These are phyloP conservation scores for Himalopsyche tibetana DNA, from an alignment of 2,888 invertebrate species.

Conservation along the genomic window DNA sequence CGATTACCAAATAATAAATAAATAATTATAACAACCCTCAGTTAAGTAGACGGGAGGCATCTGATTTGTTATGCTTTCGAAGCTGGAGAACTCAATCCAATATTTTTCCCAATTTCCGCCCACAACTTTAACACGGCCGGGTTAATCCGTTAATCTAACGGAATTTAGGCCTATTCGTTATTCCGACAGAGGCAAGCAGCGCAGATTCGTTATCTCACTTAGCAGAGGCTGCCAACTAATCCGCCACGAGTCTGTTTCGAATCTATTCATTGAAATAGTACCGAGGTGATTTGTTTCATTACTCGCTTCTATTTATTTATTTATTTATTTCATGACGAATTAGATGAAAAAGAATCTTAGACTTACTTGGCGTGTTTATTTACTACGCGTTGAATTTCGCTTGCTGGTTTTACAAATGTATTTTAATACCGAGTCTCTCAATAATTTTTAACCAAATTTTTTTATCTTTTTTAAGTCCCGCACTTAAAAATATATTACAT, in stretches of 20 bases:
- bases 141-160: constrained; percentile 30
- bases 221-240: constrained; percentile 18
- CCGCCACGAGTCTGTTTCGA: not conserved
- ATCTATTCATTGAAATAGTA: too few species aligned
- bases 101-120: constrained; percentile 30
- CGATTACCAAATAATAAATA: not conserved
- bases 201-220: constrained; percentile 16
- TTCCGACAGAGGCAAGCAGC: constrained; percentile 18
- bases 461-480: too few species aligned
- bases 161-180: constrained; percentile 12
- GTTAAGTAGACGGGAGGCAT: not conserved
- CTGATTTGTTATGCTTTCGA: not conserved
- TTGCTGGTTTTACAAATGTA: too few species aligned
- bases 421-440: too few species aligned
- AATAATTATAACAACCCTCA: constrained; percentile 9
- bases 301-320: too few species aligned
- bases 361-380: too few species aligned
- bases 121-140: constrained; percentile 21
- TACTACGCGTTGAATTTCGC: too few species aligned
- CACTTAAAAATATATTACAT: too few species aligned
- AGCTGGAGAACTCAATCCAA: constrained; percentile 7
- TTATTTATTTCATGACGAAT: too few species aligned
- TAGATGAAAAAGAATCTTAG: too few species aligned
- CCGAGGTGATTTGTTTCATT: too few species aligned
- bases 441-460: too few species aligned